These are phyloP conservation scores for Eriocheir sinensis DNA, from an alignment of 1,140 invertebrate genomes.

Conservation along the genomic window DNA sequence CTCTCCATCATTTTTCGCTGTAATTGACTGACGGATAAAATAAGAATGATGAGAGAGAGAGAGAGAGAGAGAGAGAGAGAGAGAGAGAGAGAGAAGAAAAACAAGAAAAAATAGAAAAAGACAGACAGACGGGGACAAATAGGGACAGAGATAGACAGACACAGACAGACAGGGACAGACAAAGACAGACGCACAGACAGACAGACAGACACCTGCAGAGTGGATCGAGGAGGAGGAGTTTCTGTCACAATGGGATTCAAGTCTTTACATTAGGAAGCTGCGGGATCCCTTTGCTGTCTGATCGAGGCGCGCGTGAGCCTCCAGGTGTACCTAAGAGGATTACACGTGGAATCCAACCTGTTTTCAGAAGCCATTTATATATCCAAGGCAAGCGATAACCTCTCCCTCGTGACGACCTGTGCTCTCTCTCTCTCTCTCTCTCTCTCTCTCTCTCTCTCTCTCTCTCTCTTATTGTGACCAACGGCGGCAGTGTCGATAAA, in stretches of 20 bases:
- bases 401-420: conserved; percentile 8
- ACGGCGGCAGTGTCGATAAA: conserved; percentile 13
- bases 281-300: neutral
- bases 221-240: too few species aligned
- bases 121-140: too few species aligned
- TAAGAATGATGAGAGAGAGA: neutral
- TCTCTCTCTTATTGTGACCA: conserved; percentile 28
- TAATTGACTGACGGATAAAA: too few species aligned
- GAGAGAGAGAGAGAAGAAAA: neutral
- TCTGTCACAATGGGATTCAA: neutral
- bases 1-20: too few species aligned
- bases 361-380: conserved; percentile 26
- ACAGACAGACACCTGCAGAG: too few species aligned
- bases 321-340: neutral
- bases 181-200: too few species aligned
- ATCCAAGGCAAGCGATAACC: neutral
- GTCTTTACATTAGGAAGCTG: neutral
- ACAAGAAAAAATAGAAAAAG: too few species aligned
- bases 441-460: neutral
- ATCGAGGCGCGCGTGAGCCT: neutral
- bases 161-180: too few species aligned
- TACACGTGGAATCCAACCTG: neutral
- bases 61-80: neutral
- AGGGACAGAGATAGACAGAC: too few species aligned
- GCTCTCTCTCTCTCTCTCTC: neutral